Percentiles rank a stretch among this genome's conserved stretches.
phyloP scores from a whole-genome alignment of 37 sponge, comb jelly and placozoan species.

The Chondrosia reniformis region DNA sequence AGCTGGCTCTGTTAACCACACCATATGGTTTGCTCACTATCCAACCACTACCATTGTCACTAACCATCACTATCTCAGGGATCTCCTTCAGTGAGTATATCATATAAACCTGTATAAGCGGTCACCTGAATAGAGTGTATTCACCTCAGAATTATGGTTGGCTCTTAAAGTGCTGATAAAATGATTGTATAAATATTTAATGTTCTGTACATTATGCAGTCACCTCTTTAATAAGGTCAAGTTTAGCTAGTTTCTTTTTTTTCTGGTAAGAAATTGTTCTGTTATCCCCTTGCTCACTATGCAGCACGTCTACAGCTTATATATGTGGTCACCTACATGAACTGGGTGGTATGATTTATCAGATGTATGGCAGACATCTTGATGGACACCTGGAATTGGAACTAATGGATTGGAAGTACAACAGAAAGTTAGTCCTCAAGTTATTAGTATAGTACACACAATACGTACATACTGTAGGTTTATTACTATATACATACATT shows the following conservation, averaged over 20 bases:
- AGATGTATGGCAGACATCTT: slow-evolving; percentile 67
- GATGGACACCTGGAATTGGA: slow-evolving; percentile 83
- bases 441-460: background rate
- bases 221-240: too few species aligned
- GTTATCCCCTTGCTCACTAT: too few species aligned
- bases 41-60: slow-evolving; percentile 67
- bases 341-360: slow-evolving; percentile 21
- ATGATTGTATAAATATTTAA: too few species aligned
- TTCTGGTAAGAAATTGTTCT: too few species aligned
- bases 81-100: slow-evolving; percentile 31
- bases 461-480: background rate
- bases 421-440: slow-evolving; percentile 49
- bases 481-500: background rate
- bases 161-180: too few species aligned
- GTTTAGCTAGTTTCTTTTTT: too few species aligned
- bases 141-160: too few species aligned
- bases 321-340: slow-evolving; percentile 91
- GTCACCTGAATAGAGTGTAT: background rate
- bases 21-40: slow-evolving; percentile 80
- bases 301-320: slow-evolving; percentile 53
- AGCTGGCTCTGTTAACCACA: slow-evolving; percentile 42
- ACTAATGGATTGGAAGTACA: slow-evolving; percentile 69
- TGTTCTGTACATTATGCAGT: too few species aligned
- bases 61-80: slow-evolving; percentile 16
- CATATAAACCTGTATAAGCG: background rate